These are phyloP conservation scores for Eurois occulta DNA, from an alignment of 2,888 invertebrate species.

Conservation along the genomic window DNA sequence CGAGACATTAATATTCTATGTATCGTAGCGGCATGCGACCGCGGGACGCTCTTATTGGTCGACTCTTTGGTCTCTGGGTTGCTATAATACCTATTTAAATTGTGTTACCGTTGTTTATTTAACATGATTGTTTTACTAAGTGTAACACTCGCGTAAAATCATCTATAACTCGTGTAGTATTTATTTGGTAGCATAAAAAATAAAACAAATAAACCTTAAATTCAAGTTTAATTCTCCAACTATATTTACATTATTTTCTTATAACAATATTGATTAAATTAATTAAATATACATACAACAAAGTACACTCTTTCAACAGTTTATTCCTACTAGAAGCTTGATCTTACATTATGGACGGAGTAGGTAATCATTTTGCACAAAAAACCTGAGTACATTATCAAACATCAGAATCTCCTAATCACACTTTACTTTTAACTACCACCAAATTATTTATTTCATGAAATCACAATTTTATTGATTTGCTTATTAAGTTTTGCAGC, in stretches of 20 bases:
- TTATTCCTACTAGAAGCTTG: constrained; percentile 36
- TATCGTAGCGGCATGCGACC: too few relatives aligned
- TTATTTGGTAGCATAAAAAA: background rate
- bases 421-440: constrained; percentile 1
- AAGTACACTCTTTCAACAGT: constrained; percentile 30
- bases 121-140: too few relatives aligned
- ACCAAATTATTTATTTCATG: background rate
- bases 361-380: constrained; percentile 7
- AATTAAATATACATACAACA: constrained; percentile 51
- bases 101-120: too few relatives aligned
- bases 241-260: constrained; percentile 67
- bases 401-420: background rate
- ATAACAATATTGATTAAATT: constrained; percentile 51
- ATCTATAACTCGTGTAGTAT: background rate
- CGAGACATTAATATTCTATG: too few relatives aligned
- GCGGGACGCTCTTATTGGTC: too few relatives aligned
- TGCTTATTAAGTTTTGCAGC: background rate
- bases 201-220: constrained; percentile 5
- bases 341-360: constrained; percentile 31
- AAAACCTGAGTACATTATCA: background rate
- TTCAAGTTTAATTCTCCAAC: constrained; percentile 65
- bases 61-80: too few relatives aligned
- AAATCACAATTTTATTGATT: background rate
- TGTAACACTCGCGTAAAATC: too few relatives aligned
- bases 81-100: too few relatives aligned